A percentile compares a stretch with the other conserved stretches of the same genome.
These are phyloP conservation scores for Callocephalon fimbriatum DNA, from an alignment of 2,113 vertebrate genomes.

Conservation along the genomic window DNA sequence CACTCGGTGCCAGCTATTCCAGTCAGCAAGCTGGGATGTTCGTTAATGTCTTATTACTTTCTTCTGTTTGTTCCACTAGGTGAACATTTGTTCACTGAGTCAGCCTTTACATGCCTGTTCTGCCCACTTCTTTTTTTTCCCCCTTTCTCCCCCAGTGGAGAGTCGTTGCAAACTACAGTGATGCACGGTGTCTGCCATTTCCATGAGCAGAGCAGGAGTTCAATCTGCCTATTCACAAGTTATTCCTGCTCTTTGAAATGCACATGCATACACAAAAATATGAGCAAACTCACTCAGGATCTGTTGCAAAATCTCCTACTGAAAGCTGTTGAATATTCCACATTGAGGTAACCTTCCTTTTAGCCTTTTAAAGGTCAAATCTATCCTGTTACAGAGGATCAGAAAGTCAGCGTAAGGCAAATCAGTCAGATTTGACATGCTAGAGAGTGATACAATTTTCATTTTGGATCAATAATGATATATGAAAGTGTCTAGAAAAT, in stretches of 20 bases:
- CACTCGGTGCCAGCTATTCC: not conserved
- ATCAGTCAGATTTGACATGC: not conserved
- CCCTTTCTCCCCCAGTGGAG: not conserved
- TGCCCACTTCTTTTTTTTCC: not conserved
- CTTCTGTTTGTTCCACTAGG: conserved; percentile 5
- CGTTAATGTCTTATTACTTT: not conserved
- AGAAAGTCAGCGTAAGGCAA: not conserved
- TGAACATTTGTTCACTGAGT: conserved; percentile 20
- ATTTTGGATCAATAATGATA: not conserved
- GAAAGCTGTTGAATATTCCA: not conserved
- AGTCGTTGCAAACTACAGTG: not conserved
- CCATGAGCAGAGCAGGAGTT: not conserved
- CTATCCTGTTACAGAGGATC: not conserved
- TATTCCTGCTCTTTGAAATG: not conserved
- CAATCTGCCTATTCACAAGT: not conserved
- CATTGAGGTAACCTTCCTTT: not conserved
- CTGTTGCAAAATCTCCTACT: not conserved
- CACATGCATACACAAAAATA: not conserved
- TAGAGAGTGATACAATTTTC: not conserved
- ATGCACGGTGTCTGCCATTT: not conserved
- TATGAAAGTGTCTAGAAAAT: not conserved
- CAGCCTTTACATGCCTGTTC: not conserved
- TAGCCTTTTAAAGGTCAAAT: not conserved
- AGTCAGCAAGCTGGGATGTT: not conserved
- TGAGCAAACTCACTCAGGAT: not conserved